Conservation (phyloP, 2,888 invertebrate genomes). For the Alsophila aescularia region DNA sequence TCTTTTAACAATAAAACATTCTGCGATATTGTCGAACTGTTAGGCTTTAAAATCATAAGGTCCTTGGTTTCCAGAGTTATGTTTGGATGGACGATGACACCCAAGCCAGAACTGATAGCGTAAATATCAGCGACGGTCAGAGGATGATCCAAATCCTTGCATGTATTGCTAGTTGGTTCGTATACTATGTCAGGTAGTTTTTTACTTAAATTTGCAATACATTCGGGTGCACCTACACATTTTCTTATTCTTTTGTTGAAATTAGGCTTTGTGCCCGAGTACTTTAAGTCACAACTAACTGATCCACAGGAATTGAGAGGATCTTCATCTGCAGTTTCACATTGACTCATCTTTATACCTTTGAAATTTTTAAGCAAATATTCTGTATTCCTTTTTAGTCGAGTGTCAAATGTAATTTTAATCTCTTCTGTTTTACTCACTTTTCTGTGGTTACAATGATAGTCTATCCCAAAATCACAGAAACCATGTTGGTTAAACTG, state of each 20-base stretch:
- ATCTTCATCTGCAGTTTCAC: conserved; percentile 60
- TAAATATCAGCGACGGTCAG: conserved; percentile 61
- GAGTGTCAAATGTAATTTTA: conserved; percentile 61
- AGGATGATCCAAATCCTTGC: conserved; percentile 59
- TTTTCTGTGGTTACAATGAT: conserved; percentile 44
- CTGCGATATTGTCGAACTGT: conserved; percentile 70
- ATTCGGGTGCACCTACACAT: conserved; percentile 55
- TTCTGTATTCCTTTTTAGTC: conserved; percentile 36
- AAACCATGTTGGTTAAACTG: conserved; percentile 64
- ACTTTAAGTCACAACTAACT: conserved; percentile 65
- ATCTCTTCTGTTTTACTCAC: conserved; percentile 40
- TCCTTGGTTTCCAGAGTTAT: conserved; percentile 32
- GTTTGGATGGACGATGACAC: conserved; percentile 45
- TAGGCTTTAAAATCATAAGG: conserved; percentile 49
- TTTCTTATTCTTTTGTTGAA: conserved; percentile 46
- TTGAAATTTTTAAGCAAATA: conserved; percentile 34
- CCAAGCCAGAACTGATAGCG: conserved; percentile 59
- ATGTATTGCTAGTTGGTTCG: conserved; percentile 57
- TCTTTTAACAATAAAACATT: conserved; percentile 62
- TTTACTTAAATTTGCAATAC: conserved; percentile 46
- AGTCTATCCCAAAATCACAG: conserved; percentile 55
- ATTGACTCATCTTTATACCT: conserved; percentile 40
- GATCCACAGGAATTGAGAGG: conserved; percentile 58
- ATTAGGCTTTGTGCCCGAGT: conserved; percentile 56
- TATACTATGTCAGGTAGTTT: conserved; percentile 61